phyloP scores from a whole-genome alignment of 2,797 vertebrate species.

The Silurus lanzhouensis region DNA sequence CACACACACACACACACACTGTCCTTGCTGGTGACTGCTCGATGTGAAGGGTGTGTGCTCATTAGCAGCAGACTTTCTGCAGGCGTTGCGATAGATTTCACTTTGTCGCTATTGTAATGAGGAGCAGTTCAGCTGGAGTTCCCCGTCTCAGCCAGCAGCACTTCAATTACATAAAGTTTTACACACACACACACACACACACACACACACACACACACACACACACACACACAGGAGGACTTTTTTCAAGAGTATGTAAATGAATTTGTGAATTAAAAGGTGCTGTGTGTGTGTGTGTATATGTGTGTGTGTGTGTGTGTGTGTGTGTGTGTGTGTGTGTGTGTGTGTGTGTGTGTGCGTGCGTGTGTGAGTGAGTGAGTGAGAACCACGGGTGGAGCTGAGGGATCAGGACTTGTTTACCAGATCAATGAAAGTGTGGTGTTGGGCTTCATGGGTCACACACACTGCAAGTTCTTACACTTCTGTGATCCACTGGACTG shows the following conservation, averaged over 20 bases:
- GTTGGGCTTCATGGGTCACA: background rate
- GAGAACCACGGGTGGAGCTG: background rate
- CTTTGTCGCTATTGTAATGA: constrained; percentile 5
- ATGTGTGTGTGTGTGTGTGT: background rate
- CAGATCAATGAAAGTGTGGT: background rate
- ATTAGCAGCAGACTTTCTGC: background rate
- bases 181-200: background rate
- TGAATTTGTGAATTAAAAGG: background rate
- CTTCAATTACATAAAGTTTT: background rate
- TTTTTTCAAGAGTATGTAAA: background rate
- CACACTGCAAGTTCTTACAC: background rate
- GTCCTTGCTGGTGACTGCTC: background rate
- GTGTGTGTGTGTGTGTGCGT: background rate
- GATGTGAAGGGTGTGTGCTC: constrained; percentile 11
- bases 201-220: background rate
- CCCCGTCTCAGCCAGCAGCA: constrained; percentile 2
- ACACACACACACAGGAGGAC: background rate
- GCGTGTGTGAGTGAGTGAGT: background rate
- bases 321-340: background rate
- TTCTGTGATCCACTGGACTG: background rate
- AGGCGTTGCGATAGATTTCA: background rate
- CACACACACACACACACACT: background rate
- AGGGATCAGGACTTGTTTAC: background rate
- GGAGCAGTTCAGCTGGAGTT: constrained; percentile 3
- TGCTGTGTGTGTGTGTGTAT: background rate